These are phyloP conservation scores for Helarctos malayanus DNA, from an alignment of 2,797 vertebrate genomes.

Conservation along the genomic window DNA sequence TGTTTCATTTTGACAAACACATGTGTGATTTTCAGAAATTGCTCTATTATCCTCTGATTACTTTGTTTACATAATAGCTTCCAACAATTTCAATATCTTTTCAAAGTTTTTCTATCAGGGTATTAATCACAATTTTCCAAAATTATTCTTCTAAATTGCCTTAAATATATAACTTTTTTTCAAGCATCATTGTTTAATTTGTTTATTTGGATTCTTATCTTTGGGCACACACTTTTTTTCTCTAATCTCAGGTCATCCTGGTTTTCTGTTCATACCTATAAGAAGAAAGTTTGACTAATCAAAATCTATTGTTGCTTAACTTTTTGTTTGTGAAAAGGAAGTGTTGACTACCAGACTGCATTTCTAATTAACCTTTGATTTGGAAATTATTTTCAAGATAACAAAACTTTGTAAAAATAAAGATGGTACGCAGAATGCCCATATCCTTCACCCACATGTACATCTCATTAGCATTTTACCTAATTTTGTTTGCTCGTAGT, in stretches of 20 bases:
- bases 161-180: not conserved
- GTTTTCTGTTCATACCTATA: not conserved
- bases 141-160: not conserved
- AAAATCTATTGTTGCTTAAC: not conserved
- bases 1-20: not conserved
- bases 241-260: not conserved
- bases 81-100: not conserved
- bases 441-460: not conserved
- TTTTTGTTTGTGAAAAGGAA: not conserved
- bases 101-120: not conserved
- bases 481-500: not conserved
- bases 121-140: not conserved
- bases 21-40: not conserved
- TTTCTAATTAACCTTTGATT: not conserved
- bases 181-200: not conserved
- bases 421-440: not conserved
- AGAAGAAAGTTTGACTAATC: not conserved
- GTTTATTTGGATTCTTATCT: not conserved
- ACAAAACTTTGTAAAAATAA: not conserved
- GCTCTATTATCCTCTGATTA: not conserved
- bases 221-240: not conserved
- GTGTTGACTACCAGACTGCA: not conserved
- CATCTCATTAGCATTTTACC: not conserved
- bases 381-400: not conserved
- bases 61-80: not conserved